Conservation (phyloP, 2,113 vertebrate species). For the Gymnocephalus cernua region DNA sequence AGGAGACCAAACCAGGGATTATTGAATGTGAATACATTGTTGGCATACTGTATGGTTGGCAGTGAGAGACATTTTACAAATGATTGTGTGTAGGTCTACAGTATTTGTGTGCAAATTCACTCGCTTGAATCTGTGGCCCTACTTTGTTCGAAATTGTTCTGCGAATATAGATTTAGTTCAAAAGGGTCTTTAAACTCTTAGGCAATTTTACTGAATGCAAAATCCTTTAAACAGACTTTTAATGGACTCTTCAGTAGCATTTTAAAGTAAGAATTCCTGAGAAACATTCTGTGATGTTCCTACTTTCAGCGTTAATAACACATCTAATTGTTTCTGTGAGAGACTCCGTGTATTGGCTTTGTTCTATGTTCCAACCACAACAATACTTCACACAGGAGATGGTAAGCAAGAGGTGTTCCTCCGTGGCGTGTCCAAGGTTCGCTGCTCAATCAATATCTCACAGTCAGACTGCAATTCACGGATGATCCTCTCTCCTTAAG, state of each 20-base stretch:
- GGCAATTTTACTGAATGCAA: not conserved
- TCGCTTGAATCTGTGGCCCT: not conserved
- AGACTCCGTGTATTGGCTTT: conserved; percentile 17
- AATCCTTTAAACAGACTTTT: conserved; percentile 22
- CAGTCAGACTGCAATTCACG: conserved; percentile 60
- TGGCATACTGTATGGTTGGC: not conserved
- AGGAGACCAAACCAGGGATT: not conserved
- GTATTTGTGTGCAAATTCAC: not conserved
- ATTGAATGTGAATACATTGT: not conserved
- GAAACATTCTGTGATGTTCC: not conserved
- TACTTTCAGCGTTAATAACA: conserved; percentile 9
- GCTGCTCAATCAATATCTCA: conserved; percentile 69
- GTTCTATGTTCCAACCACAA: conserved; percentile 29
- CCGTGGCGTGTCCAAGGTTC: conserved; percentile 57
- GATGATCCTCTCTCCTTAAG: conserved; percentile 35
- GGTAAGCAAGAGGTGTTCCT: conserved; percentile 38
- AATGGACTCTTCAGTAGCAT: conserved; percentile 24
- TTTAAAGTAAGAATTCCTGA: not conserved
- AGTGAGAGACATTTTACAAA: not conserved
- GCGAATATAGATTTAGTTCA: not conserved
- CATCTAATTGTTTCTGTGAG: conserved; percentile 37
- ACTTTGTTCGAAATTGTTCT: not conserved
- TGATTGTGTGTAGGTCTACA: not conserved
- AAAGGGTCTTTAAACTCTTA: conserved; percentile 19
- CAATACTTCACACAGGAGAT: conserved; percentile 27